A percentile compares a stretch with the other conserved stretches of the same genome.
These are phyloP conservation scores for Megalops cyprinoides DNA, from an alignment of 2,797 vertebrate species.

Conservation along the genomic window DNA sequence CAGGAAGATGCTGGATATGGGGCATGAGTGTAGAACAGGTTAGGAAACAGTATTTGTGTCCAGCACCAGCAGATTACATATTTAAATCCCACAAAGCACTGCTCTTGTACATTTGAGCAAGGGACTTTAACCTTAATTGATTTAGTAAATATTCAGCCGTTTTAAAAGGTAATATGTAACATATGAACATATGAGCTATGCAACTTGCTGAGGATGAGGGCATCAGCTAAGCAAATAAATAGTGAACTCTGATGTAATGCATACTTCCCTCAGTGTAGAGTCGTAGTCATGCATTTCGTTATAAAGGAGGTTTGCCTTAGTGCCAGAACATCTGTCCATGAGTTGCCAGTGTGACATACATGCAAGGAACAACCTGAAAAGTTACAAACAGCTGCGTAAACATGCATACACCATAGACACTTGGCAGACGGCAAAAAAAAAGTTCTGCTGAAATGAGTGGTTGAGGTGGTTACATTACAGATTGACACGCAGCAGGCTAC, in stretches of 20 bases:
- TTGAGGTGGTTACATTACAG: not conserved
- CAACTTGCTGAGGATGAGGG: not conserved
- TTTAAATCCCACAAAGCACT: not conserved
- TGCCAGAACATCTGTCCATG: constrained; percentile 2
- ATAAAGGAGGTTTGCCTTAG: not conserved
- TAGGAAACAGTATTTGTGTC: not conserved
- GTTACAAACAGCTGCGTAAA: constrained; percentile 3
- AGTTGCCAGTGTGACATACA: not conserved
- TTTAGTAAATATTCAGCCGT: constrained; percentile 1
- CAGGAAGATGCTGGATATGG: too few species aligned
- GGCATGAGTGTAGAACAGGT: not conserved
- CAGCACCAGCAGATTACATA: not conserved
- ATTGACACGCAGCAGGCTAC: not conserved
- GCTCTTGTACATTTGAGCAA: too few species aligned
- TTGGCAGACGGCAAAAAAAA: not conserved
- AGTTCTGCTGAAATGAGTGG: not conserved
- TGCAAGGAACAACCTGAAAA: not conserved
- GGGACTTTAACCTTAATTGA: not conserved
- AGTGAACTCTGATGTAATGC: not conserved
- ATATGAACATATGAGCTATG: not conserved
- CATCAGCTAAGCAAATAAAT: not conserved
- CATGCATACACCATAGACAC: not conserved
- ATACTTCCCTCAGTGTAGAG: too few species aligned
- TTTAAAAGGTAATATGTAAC: not conserved
- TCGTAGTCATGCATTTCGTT: not conserved